Conservation (phyloP, 2,113 vertebrate species). For the Manacus vitellinus region DNA sequence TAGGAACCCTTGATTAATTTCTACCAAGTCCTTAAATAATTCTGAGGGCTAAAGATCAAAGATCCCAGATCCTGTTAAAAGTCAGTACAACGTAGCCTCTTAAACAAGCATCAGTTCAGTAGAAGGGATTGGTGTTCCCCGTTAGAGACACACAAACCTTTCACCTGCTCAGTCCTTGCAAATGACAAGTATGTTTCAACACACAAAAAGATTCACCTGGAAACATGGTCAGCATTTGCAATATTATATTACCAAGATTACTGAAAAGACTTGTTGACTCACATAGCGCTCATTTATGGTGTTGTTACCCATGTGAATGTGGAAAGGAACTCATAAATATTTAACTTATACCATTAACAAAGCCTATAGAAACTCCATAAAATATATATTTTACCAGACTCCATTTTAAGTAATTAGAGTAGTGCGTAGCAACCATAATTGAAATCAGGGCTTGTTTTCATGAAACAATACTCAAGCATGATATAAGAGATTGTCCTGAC, state of each 20-base stretch:
- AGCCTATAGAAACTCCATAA: background rate
- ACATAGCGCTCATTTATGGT: background rate
- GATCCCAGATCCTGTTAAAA: background rate
- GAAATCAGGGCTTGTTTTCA: background rate
- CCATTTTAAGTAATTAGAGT: background rate
- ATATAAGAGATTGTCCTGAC: background rate
- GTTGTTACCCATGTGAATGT: background rate
- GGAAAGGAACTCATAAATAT: background rate
- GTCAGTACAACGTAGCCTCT: background rate
- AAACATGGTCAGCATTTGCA: background rate
- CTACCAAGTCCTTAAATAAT: background rate
- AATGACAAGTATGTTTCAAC: background rate
- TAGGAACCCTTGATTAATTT: background rate
- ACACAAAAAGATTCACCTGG: background rate
- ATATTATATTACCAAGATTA: background rate
- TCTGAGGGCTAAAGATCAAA: background rate
- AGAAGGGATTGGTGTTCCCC: background rate
- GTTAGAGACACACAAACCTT: background rate
- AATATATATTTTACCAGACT: background rate
- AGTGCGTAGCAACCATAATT: background rate
- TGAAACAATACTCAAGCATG: background rate
- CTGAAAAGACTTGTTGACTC: background rate
- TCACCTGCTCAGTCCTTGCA: accelerated
- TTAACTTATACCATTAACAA: background rate
- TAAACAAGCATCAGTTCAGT: background rate